Evolutionary conservation across 2,797 vertebrate genomes (phyloP).

Genomic region (Chrysocyon brachyurus): DNA sequence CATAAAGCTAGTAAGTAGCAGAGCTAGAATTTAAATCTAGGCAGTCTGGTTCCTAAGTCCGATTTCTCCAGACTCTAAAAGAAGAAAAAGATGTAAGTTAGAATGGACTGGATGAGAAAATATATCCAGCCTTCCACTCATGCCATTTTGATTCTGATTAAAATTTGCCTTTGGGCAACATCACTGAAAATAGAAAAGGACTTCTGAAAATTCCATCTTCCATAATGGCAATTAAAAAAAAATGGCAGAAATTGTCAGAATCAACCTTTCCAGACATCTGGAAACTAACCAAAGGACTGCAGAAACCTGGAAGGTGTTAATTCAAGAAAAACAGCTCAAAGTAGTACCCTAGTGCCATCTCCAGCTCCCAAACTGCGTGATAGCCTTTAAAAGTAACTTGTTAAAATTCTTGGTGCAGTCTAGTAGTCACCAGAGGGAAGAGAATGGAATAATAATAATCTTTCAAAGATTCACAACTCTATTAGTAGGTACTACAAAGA

Average conservation of each 20-base stretch:
- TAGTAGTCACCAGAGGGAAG: background rate
- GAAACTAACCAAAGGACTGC: background rate
- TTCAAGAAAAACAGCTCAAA: background rate
- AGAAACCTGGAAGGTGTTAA: background rate
- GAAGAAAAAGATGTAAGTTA: background rate
- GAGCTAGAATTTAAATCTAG: background rate
- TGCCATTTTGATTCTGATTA: conserved; percentile 35
- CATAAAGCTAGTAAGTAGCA: background rate
- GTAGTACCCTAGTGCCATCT: background rate
- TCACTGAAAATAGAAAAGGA: background rate
- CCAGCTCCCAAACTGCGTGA: background rate
- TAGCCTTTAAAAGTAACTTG: background rate
- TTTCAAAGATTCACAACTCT: background rate
- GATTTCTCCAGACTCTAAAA: conserved; percentile 29
- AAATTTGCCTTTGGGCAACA: background rate
- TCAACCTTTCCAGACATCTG: conserved; percentile 10
- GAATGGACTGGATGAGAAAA: conserved; percentile 28
- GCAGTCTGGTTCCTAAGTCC: background rate
- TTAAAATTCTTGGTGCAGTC: background rate
- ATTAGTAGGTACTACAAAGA: background rate
- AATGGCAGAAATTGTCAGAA: background rate
- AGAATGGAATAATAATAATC: background rate
- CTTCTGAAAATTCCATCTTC: conserved; percentile 8
- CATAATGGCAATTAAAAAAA: conserved; percentile 5
- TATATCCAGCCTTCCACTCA: background rate